A percentile compares a stretch with the other conserved stretches of the same genome.
phyloP scores from a whole-genome alignment of 1,140 invertebrate species.

The Diplogasteroides magnus region DNA sequence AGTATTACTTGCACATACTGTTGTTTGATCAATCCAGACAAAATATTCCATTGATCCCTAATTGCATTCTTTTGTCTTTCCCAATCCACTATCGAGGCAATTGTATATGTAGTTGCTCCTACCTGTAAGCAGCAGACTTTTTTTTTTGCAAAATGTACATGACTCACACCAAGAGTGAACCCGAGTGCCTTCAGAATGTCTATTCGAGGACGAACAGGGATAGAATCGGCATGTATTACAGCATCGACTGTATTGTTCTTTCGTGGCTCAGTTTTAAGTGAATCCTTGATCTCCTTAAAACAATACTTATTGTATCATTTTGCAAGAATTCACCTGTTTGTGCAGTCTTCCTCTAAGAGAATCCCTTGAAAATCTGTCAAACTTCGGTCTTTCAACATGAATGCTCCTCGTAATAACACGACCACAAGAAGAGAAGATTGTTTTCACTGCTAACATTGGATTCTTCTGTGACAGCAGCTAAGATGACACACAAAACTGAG shows the following conservation, averaged over 20 bases:
- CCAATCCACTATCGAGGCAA: constrained; percentile 10
- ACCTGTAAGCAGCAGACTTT: constrained; percentile 28
- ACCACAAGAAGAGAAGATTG: too few relatives aligned
- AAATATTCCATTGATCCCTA: too few relatives aligned
- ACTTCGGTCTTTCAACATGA: neutral
- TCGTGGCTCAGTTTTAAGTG: neutral
- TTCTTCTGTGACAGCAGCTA: too few relatives aligned
- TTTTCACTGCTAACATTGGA: too few relatives aligned
- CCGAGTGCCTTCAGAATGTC: constrained; percentile 34
- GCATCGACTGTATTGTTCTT: too few relatives aligned
- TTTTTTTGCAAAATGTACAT: too few relatives aligned
- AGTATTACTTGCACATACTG: too few relatives aligned
- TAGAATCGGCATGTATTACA: constrained; percentile 14
- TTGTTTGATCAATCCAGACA: too few relatives aligned
- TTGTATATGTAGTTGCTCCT: constrained; percentile 15
- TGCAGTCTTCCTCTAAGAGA: constrained; percentile 3
- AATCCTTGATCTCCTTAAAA: neutral
- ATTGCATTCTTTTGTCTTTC: neutral
- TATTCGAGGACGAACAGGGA: constrained; percentile 30
- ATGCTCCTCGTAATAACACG: too few relatives aligned
- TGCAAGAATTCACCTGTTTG: constrained; percentile 1
- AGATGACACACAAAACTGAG: too few relatives aligned
- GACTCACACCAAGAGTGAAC: constrained; percentile 38
- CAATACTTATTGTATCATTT: neutral
- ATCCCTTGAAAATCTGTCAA: constrained; percentile 7